Evolutionary conservation across 2,888 invertebrate species (phyloP).

Genomic region (Luperina nickerlii): DNA sequence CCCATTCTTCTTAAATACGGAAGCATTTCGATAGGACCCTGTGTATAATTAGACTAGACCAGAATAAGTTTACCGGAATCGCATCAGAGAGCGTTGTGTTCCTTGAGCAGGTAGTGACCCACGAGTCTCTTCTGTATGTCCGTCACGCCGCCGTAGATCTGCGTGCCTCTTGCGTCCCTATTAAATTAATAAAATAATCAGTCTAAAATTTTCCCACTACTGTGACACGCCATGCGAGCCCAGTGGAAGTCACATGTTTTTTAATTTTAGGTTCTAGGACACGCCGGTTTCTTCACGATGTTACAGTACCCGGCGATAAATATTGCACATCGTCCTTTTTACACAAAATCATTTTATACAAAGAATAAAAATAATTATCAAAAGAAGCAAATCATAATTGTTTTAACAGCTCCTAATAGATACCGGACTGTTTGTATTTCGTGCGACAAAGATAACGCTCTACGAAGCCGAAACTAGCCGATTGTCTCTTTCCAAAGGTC

Average conservation of each 20-base stretch:
- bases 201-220: neutral
- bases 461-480: too few species aligned
- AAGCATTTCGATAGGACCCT: conserved; percentile 6
- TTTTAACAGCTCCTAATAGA: too few species aligned
- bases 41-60: conserved; percentile 50
- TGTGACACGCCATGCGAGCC: neutral
- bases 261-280: neutral
- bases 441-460: too few species aligned
- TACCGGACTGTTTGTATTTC: too few species aligned
- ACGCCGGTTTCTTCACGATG: neutral
- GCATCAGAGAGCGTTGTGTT: conserved; percentile 88
- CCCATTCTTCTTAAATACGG: conserved; percentile 2
- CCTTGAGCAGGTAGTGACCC: conserved; percentile 92
- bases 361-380: too few species aligned
- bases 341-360: too few species aligned
- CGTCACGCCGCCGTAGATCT: conserved; percentile 95
- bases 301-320: too few species aligned
- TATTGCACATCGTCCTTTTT: too few species aligned
- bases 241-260: neutral
- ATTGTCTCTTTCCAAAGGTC: too few species aligned
- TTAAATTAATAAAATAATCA: neutral
- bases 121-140: conserved; percentile 94
- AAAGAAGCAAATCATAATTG: too few species aligned
- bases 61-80: conserved; percentile 36
- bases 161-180: conserved; percentile 94